Percentiles rank a stretch among this genome's conserved stretches.
phyloP scores from a whole-genome alignment of 2,797 vertebrate species.

The Anniella stebbinsi region DNA sequence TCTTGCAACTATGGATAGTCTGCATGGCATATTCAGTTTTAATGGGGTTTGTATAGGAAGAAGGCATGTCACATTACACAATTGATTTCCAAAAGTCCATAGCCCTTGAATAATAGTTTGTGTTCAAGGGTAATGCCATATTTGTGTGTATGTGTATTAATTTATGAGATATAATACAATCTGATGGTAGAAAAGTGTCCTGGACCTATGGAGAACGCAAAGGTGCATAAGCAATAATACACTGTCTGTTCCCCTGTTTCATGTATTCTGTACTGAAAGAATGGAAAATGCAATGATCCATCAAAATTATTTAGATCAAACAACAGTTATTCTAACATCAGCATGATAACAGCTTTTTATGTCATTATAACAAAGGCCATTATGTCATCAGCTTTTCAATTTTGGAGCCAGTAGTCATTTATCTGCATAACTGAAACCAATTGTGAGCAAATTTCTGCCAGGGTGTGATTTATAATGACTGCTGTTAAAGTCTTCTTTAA shows the following conservation, averaged over 20 bases:
- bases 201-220: conserved; percentile 26
- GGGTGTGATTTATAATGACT: conserved; percentile 79
- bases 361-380: conserved; percentile 81
- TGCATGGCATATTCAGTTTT: background rate
- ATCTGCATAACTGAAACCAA: conserved; percentile 80
- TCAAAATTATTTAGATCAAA: conserved; percentile 80
- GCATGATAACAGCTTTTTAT: conserved; percentile 83
- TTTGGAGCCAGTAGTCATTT: conserved; percentile 79
- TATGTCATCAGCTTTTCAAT: conserved; percentile 83
- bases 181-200: background rate
- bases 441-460: conserved; percentile 81
- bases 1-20: background rate
- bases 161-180: conserved; percentile 9
- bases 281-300: conserved; percentile 66
- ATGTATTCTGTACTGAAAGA: conserved; percentile 32
- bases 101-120: background rate
- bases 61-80: background rate
- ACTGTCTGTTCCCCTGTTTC: conserved; percentile 11
- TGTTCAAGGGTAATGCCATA: background rate
- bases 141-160: background rate
- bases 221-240: conserved; percentile 19
- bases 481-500: conserved; percentile 81
- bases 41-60: background rate
- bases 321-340: conserved; percentile 75
- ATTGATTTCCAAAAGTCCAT: conserved; percentile 12